Percentiles rank a stretch among this genome's conserved stretches.
Evolutionary conservation across 2,888 invertebrate species (phyloP).

Genomic region (Neocrepidodera transversa): DNA sequence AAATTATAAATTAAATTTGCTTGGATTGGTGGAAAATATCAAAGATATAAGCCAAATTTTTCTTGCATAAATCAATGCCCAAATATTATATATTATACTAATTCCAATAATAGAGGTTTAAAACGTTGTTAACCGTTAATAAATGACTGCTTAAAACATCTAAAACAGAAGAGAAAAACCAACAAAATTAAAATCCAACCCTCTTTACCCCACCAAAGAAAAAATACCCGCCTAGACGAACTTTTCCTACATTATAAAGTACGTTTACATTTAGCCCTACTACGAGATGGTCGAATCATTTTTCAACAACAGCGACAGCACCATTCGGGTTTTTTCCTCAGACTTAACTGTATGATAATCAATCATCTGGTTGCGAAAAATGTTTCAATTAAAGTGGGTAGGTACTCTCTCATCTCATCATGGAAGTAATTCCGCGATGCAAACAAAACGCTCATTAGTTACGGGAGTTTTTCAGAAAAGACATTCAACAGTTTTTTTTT

Average conservation of each 20-base stretch:
- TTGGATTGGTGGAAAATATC: too few species aligned
- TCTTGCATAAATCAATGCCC: too few species aligned
- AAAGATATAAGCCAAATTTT: too few species aligned
- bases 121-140: too few species aligned
- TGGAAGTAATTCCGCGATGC: constrained; percentile 9
- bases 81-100: too few species aligned
- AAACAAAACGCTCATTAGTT: constrained; percentile 22
- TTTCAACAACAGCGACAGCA: constrained; percentile 28
- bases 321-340: constrained; percentile 16
- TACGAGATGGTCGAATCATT: constrained; percentile 11
- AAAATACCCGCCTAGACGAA: neutral
- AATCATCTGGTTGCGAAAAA: constrained; percentile 28
- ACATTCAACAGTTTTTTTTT: too few species aligned
- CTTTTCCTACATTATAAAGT: constrained; percentile 6
- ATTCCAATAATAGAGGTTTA: too few species aligned
- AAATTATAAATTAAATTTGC: too few species aligned
- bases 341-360: constrained; percentile 26
- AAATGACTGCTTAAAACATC: too few species aligned
- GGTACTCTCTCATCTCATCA: constrained; percentile 19
- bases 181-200: neutral
- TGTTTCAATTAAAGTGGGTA: constrained; percentile 24
- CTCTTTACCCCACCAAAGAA: neutral
- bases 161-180: neutral
- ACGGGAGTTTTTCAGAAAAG: neutral
- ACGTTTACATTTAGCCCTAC: constrained; percentile 7